These are phyloP conservation scores for Halocaridina rubra DNA, from an alignment of 2,888 invertebrate genomes.

Conservation along the genomic window DNA sequence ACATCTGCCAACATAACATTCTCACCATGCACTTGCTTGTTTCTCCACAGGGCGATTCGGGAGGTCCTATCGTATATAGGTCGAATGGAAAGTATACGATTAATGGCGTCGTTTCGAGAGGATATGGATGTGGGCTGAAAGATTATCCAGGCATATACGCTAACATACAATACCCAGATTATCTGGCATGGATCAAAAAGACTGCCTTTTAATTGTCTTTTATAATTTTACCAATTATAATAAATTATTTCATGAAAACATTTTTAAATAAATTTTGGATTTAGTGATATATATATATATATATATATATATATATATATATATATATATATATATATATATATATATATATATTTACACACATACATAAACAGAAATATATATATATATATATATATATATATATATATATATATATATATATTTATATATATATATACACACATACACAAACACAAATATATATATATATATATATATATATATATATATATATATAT, in stretches of 20 bases:
- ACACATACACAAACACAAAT: neutral
- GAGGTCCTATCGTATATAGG: neutral
- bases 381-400: slow-evolving; percentile 21
- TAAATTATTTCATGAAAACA: no score
- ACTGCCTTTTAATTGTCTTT: neutral
- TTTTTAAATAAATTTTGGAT: no score
- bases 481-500: neutral
- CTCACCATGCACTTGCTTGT: no score
- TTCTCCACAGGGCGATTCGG: neutral
- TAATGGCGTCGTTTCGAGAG: neutral
- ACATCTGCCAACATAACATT: no score
- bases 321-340: neutral
- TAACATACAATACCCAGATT: neutral
- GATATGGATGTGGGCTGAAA: neutral
- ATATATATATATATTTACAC: neutral
- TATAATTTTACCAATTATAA: no score
- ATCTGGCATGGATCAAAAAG: neutral
- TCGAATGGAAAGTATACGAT: neutral
- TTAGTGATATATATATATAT: neutral
- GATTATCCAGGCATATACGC: neutral
- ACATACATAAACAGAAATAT: neutral
- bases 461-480: neutral
- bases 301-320: neutral
- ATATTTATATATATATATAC: neutral
- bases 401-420: slow-evolving; percentile 21